phyloP scores from a whole-genome alignment of 2,113 vertebrate species.

The Petrocephalus microphthalmus region DNA sequence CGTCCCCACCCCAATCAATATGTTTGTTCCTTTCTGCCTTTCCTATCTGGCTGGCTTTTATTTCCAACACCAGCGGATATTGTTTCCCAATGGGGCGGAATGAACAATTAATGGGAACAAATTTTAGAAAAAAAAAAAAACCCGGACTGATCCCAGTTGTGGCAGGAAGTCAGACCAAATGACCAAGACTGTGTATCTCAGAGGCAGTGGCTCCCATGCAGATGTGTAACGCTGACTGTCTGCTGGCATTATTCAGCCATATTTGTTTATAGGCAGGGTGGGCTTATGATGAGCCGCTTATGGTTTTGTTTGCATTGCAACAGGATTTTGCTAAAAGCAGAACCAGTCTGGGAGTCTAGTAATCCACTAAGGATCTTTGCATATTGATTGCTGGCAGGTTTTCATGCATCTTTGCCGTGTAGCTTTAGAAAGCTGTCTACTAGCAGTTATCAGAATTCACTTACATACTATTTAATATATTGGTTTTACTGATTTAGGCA shows the following conservation, averaged over 20 bases:
- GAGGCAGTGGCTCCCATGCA: neutral
- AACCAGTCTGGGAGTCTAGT: neutral
- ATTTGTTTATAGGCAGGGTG: neutral
- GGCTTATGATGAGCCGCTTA: neutral
- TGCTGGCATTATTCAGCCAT: neutral
- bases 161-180: neutral
- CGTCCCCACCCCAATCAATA: neutral
- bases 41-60: neutral
- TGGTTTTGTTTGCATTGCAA: neutral
- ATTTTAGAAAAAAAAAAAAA: neutral
- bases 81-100: neutral
- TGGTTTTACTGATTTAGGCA: neutral
- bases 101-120: constrained; percentile 7
- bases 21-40: neutral
- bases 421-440: neutral
- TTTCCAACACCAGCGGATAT: neutral
- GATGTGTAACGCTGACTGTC: neutral
- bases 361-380: neutral
- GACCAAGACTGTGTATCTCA: neutral
- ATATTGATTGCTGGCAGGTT: neutral
- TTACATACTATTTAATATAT: neutral
- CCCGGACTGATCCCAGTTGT: neutral
- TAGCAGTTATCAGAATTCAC: neutral
- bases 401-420: neutral
- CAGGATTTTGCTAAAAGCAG: neutral